phyloP scores from a whole-genome alignment of 2,888 invertebrate species.

The Lasioglossum leucozonium region DNA sequence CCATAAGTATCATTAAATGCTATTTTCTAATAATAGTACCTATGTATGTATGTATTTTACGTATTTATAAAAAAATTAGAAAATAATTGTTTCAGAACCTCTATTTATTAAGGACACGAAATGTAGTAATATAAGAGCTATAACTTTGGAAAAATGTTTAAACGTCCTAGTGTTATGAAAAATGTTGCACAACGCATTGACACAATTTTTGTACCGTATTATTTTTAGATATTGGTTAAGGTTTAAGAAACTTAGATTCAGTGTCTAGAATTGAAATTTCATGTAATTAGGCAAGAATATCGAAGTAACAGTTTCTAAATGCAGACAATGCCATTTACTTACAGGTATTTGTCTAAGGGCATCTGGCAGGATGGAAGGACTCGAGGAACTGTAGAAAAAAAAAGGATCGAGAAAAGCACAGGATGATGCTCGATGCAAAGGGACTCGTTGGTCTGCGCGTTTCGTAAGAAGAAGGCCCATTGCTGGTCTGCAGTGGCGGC shows the following conservation, averaged over 20 bases:
- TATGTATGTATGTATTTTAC: not conserved
- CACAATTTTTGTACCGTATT: too few species aligned
- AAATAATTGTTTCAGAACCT: not conserved
- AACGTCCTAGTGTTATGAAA: too few species aligned
- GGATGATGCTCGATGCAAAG: conserved; percentile 47
- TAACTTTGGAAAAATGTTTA: too few species aligned
- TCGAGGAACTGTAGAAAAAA: not conserved
- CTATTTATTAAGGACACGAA: not conserved
- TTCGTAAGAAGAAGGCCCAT: conserved; percentile 49
- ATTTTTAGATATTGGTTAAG: too few species aligned
- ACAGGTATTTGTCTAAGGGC: not conserved
- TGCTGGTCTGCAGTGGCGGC: conserved; percentile 43
- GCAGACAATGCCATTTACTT: not conserved
- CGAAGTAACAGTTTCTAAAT: not conserved
- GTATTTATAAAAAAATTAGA: not conserved
- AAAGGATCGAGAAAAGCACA: conserved; percentile 45
- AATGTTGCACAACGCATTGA: too few species aligned
- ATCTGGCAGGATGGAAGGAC: conserved; percentile 14
- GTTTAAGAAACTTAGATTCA: too few species aligned
- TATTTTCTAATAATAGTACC: too few species aligned
- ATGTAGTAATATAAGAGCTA: too few species aligned
- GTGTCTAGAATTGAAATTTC: not conserved
- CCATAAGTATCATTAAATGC: too few species aligned
- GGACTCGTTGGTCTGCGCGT: conserved; percentile 48
- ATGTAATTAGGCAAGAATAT: not conserved